These are phyloP conservation scores for Crossocerus cetratus DNA, from an alignment of 2,888 invertebrate genomes.

Conservation along the genomic window DNA sequence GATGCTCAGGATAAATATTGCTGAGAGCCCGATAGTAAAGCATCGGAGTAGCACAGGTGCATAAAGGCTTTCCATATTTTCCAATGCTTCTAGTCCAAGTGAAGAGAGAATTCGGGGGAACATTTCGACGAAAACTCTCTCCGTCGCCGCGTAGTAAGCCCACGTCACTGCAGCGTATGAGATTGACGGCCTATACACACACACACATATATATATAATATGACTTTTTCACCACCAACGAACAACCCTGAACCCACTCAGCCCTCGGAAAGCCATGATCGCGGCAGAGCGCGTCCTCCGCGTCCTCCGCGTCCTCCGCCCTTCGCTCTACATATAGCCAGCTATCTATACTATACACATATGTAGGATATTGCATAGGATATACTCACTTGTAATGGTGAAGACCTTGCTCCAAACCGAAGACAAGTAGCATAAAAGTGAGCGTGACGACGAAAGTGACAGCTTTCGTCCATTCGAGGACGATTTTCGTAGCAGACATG, in stretches of 20 bases:
- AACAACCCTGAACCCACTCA: too few relatives aligned
- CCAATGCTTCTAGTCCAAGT: constrained; percentile 81
- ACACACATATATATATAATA: too few relatives aligned
- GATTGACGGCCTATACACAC: constrained; percentile 79
- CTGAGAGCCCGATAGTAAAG: constrained; percentile 80
- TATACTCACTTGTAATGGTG: constrained; percentile 81
- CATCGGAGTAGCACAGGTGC: constrained; percentile 82
- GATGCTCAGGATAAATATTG: constrained; percentile 79
- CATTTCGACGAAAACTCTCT: constrained; percentile 84
- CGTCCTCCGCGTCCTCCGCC: too few relatives aligned
- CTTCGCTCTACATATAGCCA: background rate
- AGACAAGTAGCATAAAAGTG: constrained; percentile 86
- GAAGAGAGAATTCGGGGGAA: constrained; percentile 81
- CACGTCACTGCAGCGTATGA: constrained; percentile 83
- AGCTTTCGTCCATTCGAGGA: constrained; percentile 89
- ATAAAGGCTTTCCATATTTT: constrained; percentile 85
- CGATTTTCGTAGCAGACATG: constrained; percentile 89
- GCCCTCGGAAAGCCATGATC: too few relatives aligned
- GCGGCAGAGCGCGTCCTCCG: too few relatives aligned
- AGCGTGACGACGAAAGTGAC: constrained; percentile 88
- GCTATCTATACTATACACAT: background rate
- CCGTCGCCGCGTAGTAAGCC: constrained; percentile 85
- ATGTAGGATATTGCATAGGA: background rate
- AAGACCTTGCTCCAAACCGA: constrained; percentile 86
- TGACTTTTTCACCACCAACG: too few relatives aligned